A percentile compares a stretch with the other conserved stretches of the same genome.
Conservation (phyloP, 1,140 invertebrate genomes). For the Anastrepha obliqua region DNA sequence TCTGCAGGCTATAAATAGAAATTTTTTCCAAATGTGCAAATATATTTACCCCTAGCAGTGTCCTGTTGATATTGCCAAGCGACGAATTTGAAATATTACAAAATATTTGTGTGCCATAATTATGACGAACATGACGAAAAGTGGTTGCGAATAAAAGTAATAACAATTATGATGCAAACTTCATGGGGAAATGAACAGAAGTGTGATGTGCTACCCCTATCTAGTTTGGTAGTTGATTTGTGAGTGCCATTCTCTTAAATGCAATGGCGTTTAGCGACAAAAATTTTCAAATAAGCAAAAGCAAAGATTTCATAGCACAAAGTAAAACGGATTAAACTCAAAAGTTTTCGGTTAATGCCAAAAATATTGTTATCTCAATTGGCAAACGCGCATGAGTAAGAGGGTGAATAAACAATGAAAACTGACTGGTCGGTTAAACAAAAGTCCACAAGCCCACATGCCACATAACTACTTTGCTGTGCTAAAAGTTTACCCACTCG, state of each 20-base stretch:
- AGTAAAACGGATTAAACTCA: slow-evolving; percentile 15
- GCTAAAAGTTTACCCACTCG: neutral
- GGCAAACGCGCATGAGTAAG: neutral
- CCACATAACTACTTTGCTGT: neutral
- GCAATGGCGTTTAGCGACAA: no score
- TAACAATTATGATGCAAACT: neutral
- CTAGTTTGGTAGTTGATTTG: neutral
- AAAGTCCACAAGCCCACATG: neutral
- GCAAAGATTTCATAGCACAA: neutral
- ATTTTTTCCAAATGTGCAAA: no score
- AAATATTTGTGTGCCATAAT: slow-evolving; percentile 26
- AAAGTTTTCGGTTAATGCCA: slow-evolving; percentile 15
- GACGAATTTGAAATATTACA: slow-evolving; percentile 43
- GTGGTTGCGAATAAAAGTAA: slow-evolving; percentile 3
- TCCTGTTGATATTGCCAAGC: slow-evolving; percentile 30
- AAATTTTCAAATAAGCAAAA: neutral
- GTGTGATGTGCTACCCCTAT: neutral
- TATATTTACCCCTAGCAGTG: neutral
- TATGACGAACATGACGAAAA: slow-evolving; percentile 27
- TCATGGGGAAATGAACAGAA: neutral
- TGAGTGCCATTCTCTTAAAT: neutral
- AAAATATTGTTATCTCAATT: slow-evolving; percentile 32
- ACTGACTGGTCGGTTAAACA: neutral
- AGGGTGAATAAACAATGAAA: neutral
- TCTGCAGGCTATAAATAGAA: no score